A percentile compares a stretch with the other conserved stretches of the same genome.
Conservation (phyloP, 2,113 vertebrate genomes). For the Engraulis encrasicolus region DNA sequence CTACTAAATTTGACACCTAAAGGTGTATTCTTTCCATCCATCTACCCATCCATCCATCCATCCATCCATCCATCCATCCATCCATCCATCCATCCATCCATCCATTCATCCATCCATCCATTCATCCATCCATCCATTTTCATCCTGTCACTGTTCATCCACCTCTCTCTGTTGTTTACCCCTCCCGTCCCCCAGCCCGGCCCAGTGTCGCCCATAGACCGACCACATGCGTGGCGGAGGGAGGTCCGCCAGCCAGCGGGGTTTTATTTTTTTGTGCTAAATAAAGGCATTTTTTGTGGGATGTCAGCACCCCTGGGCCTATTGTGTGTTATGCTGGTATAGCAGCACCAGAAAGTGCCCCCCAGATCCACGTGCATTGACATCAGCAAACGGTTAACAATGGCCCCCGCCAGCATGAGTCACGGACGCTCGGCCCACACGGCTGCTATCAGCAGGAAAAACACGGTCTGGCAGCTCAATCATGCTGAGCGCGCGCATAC, state of each 20-base stretch:
- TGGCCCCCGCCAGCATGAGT: constrained; percentile 58
- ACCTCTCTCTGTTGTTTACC: not conserved
- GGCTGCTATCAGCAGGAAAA: constrained; percentile 52
- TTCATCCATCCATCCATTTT: not conserved
- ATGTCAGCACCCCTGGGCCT: constrained; percentile 70
- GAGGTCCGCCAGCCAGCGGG: too few relatives aligned
- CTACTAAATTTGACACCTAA: too few relatives aligned
- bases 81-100: not conserved
- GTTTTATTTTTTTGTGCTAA: constrained; percentile 57
- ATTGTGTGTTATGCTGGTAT: constrained; percentile 68
- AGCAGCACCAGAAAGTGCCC: constrained; percentile 59
- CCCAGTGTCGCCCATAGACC: not conserved
- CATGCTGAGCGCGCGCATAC: constrained; percentile 31
- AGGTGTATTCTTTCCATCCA: too few relatives aligned
- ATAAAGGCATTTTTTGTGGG: constrained; percentile 68
- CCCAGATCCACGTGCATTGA: constrained; percentile 62
- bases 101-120: not conserved
- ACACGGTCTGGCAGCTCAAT: constrained; percentile 43
- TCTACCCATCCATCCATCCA: not conserved
- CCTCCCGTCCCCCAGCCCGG: not conserved
- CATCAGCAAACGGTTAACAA: constrained; percentile 79
- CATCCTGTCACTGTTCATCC: not conserved
- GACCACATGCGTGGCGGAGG: constrained; percentile 37
- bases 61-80: not conserved
- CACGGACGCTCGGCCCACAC: constrained; percentile 48